A percentile compares a stretch with the other conserved stretches of the same genome.
Conservation (phyloP, 2,888 invertebrate genomes). For the Hemistola chrysoprasaria region DNA sequence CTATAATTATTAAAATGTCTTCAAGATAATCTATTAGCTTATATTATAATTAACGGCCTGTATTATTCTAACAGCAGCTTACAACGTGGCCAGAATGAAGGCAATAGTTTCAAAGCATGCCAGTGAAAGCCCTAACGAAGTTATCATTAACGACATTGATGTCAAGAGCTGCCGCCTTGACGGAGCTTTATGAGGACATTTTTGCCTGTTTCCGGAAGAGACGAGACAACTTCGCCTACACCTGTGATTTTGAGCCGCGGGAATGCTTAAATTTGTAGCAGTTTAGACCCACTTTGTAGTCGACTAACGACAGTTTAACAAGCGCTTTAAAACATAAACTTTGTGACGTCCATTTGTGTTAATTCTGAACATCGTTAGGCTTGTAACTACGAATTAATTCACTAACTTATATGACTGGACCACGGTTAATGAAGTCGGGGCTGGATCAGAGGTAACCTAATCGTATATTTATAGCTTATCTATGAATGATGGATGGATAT, state of each 20-base stretch:
- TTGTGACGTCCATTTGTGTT: constrained; percentile 12
- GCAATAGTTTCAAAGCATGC: constrained; percentile 12
- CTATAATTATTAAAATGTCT: too few species aligned
- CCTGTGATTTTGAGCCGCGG: constrained; percentile 10
- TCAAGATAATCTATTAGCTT: too few species aligned
- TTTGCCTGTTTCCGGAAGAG: constrained; percentile 2
- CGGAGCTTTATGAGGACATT: constrained; percentile 11
- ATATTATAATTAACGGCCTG: too few species aligned
- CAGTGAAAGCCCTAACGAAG: constrained; percentile 14
- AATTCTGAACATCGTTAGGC: constrained; percentile 6
- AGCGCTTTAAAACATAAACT: constrained; percentile 12
- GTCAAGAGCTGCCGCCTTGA: constrained; percentile 8
- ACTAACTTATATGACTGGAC: constrained; percentile 6
- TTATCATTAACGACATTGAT: constrained; percentile 15
- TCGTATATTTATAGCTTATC: too few species aligned
- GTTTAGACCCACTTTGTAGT: constrained; percentile 15
- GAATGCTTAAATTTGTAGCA: constrained; percentile 7
- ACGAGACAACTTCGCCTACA: constrained; percentile 7
- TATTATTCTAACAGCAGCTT: too few species aligned
- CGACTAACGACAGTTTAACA: constrained; percentile 29
- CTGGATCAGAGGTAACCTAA: too few species aligned
- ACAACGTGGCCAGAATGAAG: too few species aligned
- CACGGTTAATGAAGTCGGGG: too few species aligned
- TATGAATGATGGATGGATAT: too few species aligned
- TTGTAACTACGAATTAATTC: neutral